These are phyloP conservation scores for Rhinichthys osculus DNA, from an alignment of 2,797 vertebrate species.

Conservation along the genomic window DNA sequence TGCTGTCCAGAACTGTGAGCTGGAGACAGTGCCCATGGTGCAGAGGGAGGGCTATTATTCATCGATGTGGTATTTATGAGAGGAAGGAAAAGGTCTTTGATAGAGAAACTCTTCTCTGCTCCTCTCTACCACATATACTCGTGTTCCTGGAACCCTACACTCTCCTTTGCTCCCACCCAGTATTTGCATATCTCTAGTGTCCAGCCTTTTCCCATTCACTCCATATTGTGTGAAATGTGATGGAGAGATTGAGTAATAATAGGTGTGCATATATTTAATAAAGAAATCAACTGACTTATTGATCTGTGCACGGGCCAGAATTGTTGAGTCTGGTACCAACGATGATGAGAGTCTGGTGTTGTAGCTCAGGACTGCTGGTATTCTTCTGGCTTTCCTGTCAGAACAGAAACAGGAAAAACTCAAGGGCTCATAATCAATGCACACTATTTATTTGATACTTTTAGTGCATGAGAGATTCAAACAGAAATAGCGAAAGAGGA, in stretches of 20 bases:
- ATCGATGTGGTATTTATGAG: constrained; percentile 75
- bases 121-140: constrained; percentile 72
- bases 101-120: constrained; percentile 63
- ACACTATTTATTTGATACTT: neutral
- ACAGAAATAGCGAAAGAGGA: neutral
- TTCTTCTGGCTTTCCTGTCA: neutral
- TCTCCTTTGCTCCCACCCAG: constrained; percentile 51
- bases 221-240: neutral
- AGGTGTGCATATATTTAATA: constrained; percentile 1
- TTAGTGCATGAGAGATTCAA: neutral
- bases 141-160: constrained; percentile 68
- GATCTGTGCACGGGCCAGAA: neutral
- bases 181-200: constrained; percentile 8
- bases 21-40: constrained; percentile 59
- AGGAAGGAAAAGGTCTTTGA: constrained; percentile 75
- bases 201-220: constrained; percentile 3
- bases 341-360: neutral
- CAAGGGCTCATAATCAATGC: neutral
- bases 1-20: constrained; percentile 74
- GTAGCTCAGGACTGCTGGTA: neutral
- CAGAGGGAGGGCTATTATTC: constrained; percentile 67
- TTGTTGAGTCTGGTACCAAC: neutral
- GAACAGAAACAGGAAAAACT: neutral
- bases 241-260: neutral
- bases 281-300: constrained; percentile 2